Conservation (phyloP, 2,797 vertebrate species). For the Karalla daura region DNA sequence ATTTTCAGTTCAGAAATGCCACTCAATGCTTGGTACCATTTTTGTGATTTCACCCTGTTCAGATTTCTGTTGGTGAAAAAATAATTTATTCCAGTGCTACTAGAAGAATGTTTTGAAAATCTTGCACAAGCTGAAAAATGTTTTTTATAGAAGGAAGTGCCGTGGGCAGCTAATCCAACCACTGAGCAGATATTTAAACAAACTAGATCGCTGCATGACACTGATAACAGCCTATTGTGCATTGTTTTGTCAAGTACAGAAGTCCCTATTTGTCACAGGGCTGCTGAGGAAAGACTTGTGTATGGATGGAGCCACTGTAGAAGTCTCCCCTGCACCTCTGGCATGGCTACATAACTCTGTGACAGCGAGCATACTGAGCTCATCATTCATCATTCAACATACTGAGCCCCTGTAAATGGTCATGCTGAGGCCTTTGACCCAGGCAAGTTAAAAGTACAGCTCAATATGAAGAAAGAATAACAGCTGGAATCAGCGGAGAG, state of each 20-base stretch:
- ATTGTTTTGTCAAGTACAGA: constrained; percentile 1
- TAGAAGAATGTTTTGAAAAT: too few relatives aligned
- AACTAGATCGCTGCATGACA: constrained; percentile 24
- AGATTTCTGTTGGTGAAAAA: too few relatives aligned
- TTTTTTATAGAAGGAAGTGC: background rate
- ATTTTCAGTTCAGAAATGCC: too few relatives aligned
- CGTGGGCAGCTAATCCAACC: too few relatives aligned
- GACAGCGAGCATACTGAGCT: constrained; percentile 30
- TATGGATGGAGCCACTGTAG: constrained; percentile 1
- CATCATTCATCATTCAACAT: constrained; percentile 49
- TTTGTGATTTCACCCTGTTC: too few relatives aligned
- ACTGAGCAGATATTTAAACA: background rate
- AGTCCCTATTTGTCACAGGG: constrained; percentile 32
- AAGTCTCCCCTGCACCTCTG: constrained; percentile 10
- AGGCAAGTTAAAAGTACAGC: constrained; percentile 49
- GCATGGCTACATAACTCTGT: constrained; percentile 27
- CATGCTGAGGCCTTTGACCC: constrained; percentile 57
- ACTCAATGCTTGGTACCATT: too few relatives aligned
- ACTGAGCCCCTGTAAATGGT: constrained; percentile 37
- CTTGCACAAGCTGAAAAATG: too few relatives aligned
- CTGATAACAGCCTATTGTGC: constrained; percentile 30
- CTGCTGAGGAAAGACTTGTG: constrained; percentile 19
- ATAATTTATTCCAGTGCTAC: too few relatives aligned
- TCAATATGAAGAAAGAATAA: constrained; percentile 53
- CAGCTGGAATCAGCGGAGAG: constrained; percentile 12